These are phyloP conservation scores for Riparia riparia DNA, from an alignment of 2,113 vertebrate species.

Conservation along the genomic window DNA sequence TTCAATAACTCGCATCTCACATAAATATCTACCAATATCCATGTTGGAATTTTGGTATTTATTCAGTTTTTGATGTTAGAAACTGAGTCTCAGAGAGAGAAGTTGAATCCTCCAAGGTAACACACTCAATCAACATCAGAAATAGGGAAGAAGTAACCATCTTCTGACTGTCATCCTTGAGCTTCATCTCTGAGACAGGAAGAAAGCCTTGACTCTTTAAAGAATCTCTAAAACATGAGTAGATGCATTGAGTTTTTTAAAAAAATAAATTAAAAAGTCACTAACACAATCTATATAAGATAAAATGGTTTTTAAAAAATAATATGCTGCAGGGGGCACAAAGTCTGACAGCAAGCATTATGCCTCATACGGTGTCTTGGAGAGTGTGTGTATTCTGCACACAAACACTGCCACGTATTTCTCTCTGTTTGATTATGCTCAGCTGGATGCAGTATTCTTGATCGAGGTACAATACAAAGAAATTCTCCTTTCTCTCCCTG, in stretches of 20 bases:
- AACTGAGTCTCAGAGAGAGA: background rate
- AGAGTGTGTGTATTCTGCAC: background rate
- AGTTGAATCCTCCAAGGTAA: background rate
- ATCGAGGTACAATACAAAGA: background rate
- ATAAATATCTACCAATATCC: background rate
- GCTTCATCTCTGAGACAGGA: background rate
- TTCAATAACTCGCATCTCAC: background rate
- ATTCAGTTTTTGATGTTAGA: background rate
- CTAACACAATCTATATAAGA: background rate
- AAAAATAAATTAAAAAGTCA: background rate
- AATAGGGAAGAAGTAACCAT: background rate
- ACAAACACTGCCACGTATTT: background rate
- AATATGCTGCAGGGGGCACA: background rate
- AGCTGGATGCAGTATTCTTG: constrained; percentile 36
- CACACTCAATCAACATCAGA: background rate
- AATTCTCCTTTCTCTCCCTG: background rate
- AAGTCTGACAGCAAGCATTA: background rate
- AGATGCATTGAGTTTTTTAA: background rate
- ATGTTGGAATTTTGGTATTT: background rate
- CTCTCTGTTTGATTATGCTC: constrained; percentile 47
- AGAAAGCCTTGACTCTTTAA: background rate
- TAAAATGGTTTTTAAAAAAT: background rate
- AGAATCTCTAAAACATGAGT: background rate
- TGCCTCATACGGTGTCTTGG: background rate
- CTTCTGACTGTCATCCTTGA: background rate